Evolutionary conservation across 1,140 invertebrate genomes (phyloP), one percentile per base, ranked within the genome.

Genomic region (Procambarus virginalis): DNA sequence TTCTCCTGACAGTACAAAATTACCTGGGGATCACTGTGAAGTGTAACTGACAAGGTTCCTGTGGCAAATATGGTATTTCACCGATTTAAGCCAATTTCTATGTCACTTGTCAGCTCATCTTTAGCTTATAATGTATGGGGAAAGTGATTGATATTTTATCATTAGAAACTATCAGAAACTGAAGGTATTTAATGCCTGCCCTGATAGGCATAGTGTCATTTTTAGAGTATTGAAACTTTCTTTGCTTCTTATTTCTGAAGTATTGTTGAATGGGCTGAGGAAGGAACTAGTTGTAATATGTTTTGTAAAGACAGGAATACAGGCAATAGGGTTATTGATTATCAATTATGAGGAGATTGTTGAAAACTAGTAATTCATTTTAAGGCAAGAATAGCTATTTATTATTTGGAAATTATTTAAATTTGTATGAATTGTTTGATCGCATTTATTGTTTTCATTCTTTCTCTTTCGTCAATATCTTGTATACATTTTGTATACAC

Each of bases 1-100:
- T 84, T 84, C 48, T 84, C 82, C 82, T 84, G 82, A 84, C 60
- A 84, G 82, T 84, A 84, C 82, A 84, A 84, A 84, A 84, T 70
- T 84, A 84, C 64, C 64, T 84, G 60, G 68, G 60, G 82, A 70
- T 73, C 82, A 84, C 82, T 84, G 82, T 49, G 82, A 64, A 84
- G 46, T 70, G 82, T 84, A 73, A 45, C 60, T 73, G 82, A 84
- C 82, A 84, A 80, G 82, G 82, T 70, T 84, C 82, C 68, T 84
- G 82, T 84, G 68, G 82, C 68, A 49, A 45, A 70, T 84, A 12
- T 60, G 82, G 82, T 70, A 84, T 84, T 84, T 84, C 60, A 84
- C 45, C 60, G 49, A 22, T 84, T 84, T 68, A 20, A 49, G 82
- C 68, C 48, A 84, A 48, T 46, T 70, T 84, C 48, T 49, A 34